phyloP scores from a whole-genome alignment of 2,888 invertebrate genomes.

The Eupithecia tripunctaria region DNA sequence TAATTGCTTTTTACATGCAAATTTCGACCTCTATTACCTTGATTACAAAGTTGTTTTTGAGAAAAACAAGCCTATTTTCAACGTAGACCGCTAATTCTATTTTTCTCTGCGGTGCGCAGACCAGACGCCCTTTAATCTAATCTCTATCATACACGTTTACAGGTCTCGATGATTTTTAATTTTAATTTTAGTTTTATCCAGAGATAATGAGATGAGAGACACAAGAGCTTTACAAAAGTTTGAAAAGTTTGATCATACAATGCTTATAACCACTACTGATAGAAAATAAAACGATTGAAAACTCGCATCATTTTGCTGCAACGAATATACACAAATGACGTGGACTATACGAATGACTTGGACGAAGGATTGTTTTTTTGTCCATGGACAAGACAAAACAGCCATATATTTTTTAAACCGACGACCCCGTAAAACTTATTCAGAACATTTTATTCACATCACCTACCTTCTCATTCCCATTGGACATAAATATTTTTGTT shows the following conservation, averaged over 20 bases:
- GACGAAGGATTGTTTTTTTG: background rate
- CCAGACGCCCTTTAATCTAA: background rate
- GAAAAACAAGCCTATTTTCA: background rate
- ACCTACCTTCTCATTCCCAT: background rate
- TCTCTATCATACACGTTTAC: background rate
- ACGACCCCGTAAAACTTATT: background rate
- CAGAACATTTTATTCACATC: background rate
- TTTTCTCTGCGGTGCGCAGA: background rate
- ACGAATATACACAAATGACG: background rate
- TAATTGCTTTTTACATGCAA: background rate
- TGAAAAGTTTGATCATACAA: background rate
- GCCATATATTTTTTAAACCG: background rate
- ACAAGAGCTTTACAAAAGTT: background rate
- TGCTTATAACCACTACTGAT: background rate
- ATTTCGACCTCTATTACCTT: background rate
- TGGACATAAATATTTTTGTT: constrained; percentile 17
- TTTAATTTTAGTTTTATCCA: no score
- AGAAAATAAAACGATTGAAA: background rate
- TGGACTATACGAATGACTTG: background rate
- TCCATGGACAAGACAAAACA: background rate
- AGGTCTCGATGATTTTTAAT: background rate
- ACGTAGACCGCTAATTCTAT: no score
- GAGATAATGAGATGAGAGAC: background rate
- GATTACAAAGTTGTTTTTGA: background rate
- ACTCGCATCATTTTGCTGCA: no score